Conservation (phyloP, 64 coral and sea anemone genomes). For the Stylophora pistillata region DNA sequence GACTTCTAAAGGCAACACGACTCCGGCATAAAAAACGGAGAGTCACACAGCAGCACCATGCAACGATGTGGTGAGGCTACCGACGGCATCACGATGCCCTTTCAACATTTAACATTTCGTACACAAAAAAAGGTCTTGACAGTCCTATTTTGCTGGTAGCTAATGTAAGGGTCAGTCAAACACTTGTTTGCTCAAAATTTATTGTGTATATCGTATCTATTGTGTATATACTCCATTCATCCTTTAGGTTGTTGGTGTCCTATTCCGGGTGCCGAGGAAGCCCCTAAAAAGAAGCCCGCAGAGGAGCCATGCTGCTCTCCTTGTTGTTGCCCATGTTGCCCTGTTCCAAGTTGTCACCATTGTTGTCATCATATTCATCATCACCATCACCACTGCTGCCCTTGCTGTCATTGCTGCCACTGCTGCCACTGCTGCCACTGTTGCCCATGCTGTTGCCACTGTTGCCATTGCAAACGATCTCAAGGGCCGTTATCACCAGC, state of each 20-base stretch:
- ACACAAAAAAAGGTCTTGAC: too few relatives aligned
- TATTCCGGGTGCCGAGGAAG: constrained; percentile 13
- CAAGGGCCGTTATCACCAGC: not conserved
- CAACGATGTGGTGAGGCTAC: too few relatives aligned
- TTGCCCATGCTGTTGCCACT: constrained; percentile 51
- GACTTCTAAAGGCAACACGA: too few relatives aligned
- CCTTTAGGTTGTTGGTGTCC: constrained; percentile 40
- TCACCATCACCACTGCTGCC: constrained; percentile 62
- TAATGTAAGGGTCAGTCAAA: too few relatives aligned
- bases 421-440: constrained; percentile 76
- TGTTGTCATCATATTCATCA: constrained; percentile 9
- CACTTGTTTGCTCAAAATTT: too few relatives aligned
- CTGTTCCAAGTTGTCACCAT: constrained; percentile 20
- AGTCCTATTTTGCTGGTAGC: too few relatives aligned
- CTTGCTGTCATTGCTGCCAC: constrained; percentile 29
- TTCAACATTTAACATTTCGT: too few relatives aligned
- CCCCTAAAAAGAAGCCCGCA: not conserved
- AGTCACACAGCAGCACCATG: too few relatives aligned
- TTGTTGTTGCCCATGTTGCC: constrained; percentile 27
- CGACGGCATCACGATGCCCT: too few relatives aligned
- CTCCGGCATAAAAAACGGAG: too few relatives aligned
- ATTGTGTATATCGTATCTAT: too few relatives aligned
- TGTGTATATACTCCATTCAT: not conserved
- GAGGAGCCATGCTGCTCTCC: constrained; percentile 35
- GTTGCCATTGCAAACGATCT: constrained; percentile 64